These are phyloP conservation scores for Orthonevra nobilis DNA, from an alignment of 2,888 invertebrate genomes.

Conservation along the genomic window DNA sequence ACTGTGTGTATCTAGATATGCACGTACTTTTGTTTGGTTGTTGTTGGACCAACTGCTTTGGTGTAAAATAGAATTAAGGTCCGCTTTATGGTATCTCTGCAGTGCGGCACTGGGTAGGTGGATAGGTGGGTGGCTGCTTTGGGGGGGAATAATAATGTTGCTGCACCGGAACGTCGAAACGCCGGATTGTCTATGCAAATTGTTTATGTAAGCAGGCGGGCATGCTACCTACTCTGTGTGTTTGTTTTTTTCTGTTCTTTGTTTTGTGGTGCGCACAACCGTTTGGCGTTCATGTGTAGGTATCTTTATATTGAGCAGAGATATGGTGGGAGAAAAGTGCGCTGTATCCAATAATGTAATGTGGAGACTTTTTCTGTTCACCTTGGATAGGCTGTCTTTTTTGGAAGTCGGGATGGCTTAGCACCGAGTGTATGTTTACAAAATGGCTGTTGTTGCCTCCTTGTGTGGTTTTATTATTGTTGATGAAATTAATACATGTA, in stretches of 20 bases:
- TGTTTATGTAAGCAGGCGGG: slow-evolving; percentile 48
- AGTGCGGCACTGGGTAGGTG: slow-evolving; percentile 51
- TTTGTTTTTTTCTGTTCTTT: slow-evolving; percentile 57
- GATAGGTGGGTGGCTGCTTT: slow-evolving; percentile 14
- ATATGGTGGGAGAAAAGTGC: slow-evolving; percentile 41
- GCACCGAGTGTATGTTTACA: slow-evolving; percentile 63
- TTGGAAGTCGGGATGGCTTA: slow-evolving; percentile 51
- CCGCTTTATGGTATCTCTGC: slow-evolving; percentile 55
- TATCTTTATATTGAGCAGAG: too few relatives aligned
- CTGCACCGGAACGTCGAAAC: slow-evolving; percentile 52
- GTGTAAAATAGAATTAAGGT: too few relatives aligned
- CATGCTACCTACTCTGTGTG: slow-evolving; percentile 2
- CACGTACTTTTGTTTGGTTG: slow-evolving; percentile 24
- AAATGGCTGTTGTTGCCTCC: slow-evolving; percentile 69
- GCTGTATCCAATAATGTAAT: slow-evolving; percentile 63
- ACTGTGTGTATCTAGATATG: slow-evolving; percentile 63
- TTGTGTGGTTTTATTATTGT: slow-evolving; percentile 61
- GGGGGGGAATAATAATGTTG: slow-evolving; percentile 24
- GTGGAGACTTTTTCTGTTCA: slow-evolving; percentile 70
- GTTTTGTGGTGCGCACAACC: slow-evolving; percentile 63
- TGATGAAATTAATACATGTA: slow-evolving; percentile 34
- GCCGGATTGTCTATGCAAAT: slow-evolving; percentile 62
- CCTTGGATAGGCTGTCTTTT: slow-evolving; percentile 68
- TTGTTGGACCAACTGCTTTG: slow-evolving; percentile 52
- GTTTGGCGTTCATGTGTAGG: slow-evolving; percentile 26